Base-by-base conservation (phyloP, 2,888 invertebrate genomes). In the Caenorhabditis sp. region DNA sequence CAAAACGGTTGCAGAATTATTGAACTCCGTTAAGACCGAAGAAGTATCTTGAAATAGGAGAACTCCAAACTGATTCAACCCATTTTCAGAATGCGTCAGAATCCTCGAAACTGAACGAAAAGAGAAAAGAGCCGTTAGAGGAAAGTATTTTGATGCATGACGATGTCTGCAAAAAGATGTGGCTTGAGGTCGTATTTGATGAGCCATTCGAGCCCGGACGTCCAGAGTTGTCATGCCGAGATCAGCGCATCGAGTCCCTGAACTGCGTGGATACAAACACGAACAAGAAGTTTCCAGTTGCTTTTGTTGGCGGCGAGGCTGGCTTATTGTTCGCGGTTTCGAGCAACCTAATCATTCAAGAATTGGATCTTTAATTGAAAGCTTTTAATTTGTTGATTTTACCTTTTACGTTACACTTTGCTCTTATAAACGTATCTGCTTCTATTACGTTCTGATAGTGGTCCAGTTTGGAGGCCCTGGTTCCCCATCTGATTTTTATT, bases 251-350 rank as follows among this genome's bases (percentile, higher is more conserved):
- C 24, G 76, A 77, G 32, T 71, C 71, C 24, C 35, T 77, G 30
- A 77, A 71, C 13, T 65, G 59, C 41, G 61, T 77, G 8, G 76
- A 70, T 15, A 52, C 52, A 2, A 70, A 52, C 8, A 22, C 26
- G 2, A 22, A 56, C 20, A 6, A 7, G 0, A 27, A 46, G 15
- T 56, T 41, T 5, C 73, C 79, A 5, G 41, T 73, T 0, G 37
- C 61, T 6, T 76, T 78, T 30, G 65, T 62, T 3, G 81, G 78
- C 4, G 81, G 81, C 13, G 78, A 79, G 35, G 81, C 81, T 20
- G 81, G 81, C 11, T 39, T 81, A 3, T 37, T 81, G 9, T 79
- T 81, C 41, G 78, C 56, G 2, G 65, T 73, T 1, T 27, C 63
- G 0, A 20, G 26, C 15, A 59, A 59, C 17, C 53, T 70, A 0